phyloP scores from a whole-genome alignment of 2,113 vertebrate genomes.

The Cheilinus undulatus region DNA sequence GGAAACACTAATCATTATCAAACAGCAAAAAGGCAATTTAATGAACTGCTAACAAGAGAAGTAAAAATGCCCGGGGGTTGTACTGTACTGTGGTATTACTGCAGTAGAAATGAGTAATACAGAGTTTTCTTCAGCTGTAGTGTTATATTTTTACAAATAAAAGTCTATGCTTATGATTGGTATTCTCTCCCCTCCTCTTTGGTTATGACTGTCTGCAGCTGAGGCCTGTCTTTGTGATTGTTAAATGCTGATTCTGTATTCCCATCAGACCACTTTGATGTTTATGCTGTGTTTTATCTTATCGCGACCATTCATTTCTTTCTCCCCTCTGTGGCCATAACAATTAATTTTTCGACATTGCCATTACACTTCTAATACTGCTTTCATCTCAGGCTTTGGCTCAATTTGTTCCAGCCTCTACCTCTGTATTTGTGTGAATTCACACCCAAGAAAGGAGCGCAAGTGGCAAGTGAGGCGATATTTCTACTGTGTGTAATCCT shows the following conservation, averaged over 20 bases:
- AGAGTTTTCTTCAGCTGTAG: no score
- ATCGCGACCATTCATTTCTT: conserved; percentile 41
- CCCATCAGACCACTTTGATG: conserved; percentile 56
- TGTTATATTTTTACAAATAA: no score
- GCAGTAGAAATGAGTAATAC: no score
- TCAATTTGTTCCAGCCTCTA: conserved; percentile 19
- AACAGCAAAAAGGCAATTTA: no score
- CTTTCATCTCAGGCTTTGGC: conserved; percentile 59
- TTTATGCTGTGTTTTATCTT: conserved; percentile 51
- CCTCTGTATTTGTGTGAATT: conserved; percentile 18
- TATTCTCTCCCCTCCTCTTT: neutral
- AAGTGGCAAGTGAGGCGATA: conserved; percentile 1
- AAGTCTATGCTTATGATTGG: neutral
- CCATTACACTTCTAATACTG: conserved; percentile 49
- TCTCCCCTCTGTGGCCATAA: conserved; percentile 30
- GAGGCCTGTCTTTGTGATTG: neutral
- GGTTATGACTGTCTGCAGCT: conserved; percentile 10
- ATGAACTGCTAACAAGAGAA: no score
- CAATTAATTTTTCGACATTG: conserved; percentile 59
- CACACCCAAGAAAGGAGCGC: neutral
- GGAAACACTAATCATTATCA: no score
- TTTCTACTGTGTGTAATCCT: conserved; percentile 39
- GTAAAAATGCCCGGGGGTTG: no score
- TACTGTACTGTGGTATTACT: no score
- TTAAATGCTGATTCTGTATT: conserved; percentile 34